phyloP scores from a whole-genome alignment of 2,888 invertebrate genomes.

The Boloria selene region DNA sequence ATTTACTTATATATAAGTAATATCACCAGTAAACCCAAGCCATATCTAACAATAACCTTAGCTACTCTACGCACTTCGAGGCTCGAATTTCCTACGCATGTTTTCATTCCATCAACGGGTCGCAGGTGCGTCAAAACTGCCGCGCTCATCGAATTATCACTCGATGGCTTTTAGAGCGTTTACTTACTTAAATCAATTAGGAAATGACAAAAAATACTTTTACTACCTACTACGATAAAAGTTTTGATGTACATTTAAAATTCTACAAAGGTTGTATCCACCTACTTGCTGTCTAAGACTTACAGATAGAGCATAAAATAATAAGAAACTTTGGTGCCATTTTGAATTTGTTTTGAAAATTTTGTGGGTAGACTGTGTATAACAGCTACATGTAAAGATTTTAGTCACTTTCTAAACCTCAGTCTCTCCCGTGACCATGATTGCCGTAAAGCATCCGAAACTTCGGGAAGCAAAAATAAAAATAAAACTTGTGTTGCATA shows the following conservation, averaged over 20 bases:
- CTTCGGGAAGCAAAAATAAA: too few relatives aligned
- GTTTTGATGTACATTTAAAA: neutral
- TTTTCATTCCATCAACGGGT: constrained; percentile 48
- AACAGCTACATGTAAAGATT: too few relatives aligned
- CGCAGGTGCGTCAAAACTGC: constrained; percentile 43
- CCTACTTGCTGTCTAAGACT: too few relatives aligned
- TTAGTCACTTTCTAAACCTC: too few relatives aligned
- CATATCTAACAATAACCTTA: neutral
- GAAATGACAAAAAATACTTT: constrained; percentile 23
- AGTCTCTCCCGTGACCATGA: too few relatives aligned
- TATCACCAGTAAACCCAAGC: neutral
- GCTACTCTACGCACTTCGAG: constrained; percentile 3
- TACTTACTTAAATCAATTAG: constrained; percentile 34
- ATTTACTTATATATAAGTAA: neutral
- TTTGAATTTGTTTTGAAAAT: too few relatives aligned
- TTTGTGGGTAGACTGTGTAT: too few relatives aligned
- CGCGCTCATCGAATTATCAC: constrained; percentile 34
- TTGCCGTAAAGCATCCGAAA: too few relatives aligned
- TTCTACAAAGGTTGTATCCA: neutral
- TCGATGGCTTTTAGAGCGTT: constrained; percentile 28
- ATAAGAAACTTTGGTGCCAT: too few relatives aligned
- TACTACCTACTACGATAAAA: neutral
- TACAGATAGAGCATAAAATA: too few relatives aligned
- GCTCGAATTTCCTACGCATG: constrained; percentile 29
- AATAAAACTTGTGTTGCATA: too few relatives aligned